Base-by-base conservation (phyloP, 1,140 invertebrate genomes). In the Drosophila ohnishii region DNA sequence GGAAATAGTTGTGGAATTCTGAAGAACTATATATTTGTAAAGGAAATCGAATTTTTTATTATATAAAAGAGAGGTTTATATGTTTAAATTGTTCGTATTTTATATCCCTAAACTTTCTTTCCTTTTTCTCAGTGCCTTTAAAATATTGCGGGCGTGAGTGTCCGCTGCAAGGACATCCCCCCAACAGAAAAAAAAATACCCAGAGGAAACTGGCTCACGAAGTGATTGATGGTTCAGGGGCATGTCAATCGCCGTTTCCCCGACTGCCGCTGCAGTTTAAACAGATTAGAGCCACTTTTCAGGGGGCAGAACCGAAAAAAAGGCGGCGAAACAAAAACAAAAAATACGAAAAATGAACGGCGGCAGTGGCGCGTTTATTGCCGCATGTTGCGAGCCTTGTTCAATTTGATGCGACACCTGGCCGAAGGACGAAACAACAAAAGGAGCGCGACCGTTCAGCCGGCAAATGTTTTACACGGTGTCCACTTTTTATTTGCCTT, bases 201-300 rank as follows among this genome's bases (percentile, higher is more conserved):
- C 8, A 13, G 16, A 30, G 19, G 4, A 16, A 34, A 34, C 37
- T 30, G 56, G 22, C 61, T 44, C n/a, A 34, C 75, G 50, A 73
- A 88, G 83, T 87, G 83, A 87, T 87, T 87, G 83, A 87, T 87
- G 84, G 83, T 82, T 88, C 75, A 75, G 74, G 76, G 83, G 66
- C 79, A 86, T 86, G 83, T 86, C 82, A 87, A 86, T 87, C 80
- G 83, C 74, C 76, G 66, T 71, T 75, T 64, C 67, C 61, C 45
- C 62, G 62, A 69, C 47, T 60, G 72, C 53, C 53, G 65, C 58
- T 80, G 84, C 84, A 87, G 84, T 88, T 87, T 87, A 87, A 87
- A 87, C 83, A 88, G 84, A 87, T 87, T 87, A 87, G 83, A 87
- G 83, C 84, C 83, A 87, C 75, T 88, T 88, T 86, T 77, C 72